phyloP scores from a whole-genome alignment of 2,888 invertebrate species.

The Teleiodes luculella region DNA sequence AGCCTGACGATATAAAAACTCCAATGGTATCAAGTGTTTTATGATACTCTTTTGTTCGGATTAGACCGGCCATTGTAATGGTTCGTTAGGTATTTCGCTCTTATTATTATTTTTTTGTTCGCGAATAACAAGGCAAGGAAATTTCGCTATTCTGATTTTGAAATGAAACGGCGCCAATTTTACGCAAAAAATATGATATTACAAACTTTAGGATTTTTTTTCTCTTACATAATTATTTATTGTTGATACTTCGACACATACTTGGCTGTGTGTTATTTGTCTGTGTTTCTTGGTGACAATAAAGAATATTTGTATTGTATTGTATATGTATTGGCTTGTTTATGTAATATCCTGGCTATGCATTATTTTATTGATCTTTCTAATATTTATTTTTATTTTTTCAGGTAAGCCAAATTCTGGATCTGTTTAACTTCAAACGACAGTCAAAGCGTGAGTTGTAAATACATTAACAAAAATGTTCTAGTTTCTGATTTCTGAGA shows the following conservation, averaged over 20 bases:
- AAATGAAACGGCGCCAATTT: background rate
- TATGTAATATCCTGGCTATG: no score
- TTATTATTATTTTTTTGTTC: conserved; percentile 7
- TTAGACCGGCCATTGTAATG: conserved; percentile 16
- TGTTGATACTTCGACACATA: no score
- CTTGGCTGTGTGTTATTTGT: no score
- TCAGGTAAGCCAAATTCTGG: background rate
- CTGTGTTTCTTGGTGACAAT: no score
- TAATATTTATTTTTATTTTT: background rate
- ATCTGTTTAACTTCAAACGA: no score
- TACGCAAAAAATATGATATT: no score
- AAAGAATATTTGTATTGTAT: no score
- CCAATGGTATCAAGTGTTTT: conserved; percentile 25
- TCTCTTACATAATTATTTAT: no score
- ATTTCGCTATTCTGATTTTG: background rate
- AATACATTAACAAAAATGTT: background rate
- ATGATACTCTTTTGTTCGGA: conserved; percentile 25
- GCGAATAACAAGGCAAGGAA: background rate
- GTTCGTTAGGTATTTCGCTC: conserved; percentile 14
- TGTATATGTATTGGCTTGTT: no score
- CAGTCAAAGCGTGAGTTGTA: background rate
- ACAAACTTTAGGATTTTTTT: no score
- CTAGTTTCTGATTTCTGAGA: no score
- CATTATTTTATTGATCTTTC: background rate
- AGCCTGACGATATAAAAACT: background rate